Percentiles rank a stretch among this genome's conserved stretches.
phyloP scores from a whole-genome alignment of 2,797 vertebrate genomes.

The Erethizon dorsatum region DNA sequence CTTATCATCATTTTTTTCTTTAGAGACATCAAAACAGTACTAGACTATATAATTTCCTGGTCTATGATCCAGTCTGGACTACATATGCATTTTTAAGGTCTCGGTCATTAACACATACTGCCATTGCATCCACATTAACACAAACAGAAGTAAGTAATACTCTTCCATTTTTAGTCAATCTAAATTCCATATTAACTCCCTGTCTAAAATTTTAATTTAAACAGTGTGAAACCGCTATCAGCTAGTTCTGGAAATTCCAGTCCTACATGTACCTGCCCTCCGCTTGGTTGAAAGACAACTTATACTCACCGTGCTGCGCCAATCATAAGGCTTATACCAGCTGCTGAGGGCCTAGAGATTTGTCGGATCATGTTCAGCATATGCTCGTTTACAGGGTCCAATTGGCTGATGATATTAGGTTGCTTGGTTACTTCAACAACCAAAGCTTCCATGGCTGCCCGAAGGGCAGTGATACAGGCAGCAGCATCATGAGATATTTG shows the following conservation, averaged over 20 bases:
- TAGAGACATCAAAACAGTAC: not conserved
- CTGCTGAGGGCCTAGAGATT: conserved; percentile 93
- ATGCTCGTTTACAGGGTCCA: conserved; percentile 92
- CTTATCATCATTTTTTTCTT: not conserved
- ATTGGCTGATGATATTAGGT: conserved; percentile 91
- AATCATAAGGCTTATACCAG: conserved; percentile 93
- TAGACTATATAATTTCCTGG: not conserved
- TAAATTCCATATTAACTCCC: not conserved
- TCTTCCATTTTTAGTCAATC: not conserved
- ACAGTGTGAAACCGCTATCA: not conserved
- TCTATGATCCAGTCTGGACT: not conserved
- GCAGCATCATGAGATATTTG: conserved; percentile 91
- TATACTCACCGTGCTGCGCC: conserved; percentile 90
- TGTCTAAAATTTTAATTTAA: not conserved
- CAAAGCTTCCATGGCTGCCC: conserved; percentile 95
- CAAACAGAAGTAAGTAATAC: not conserved
- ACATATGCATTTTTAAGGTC: not conserved
- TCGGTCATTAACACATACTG: not conserved
- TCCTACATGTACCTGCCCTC: not conserved
- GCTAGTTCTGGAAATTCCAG: not conserved
- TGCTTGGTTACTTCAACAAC: conserved; percentile 96
- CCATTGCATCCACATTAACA: not conserved
- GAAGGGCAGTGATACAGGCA: conserved; percentile 91
- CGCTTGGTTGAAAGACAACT: not conserved
- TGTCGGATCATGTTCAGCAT: conserved; percentile 94